Evolutionary conservation across 2,113 vertebrate genomes (phyloP).

Genomic region (Thymallus thymallus): DNA sequence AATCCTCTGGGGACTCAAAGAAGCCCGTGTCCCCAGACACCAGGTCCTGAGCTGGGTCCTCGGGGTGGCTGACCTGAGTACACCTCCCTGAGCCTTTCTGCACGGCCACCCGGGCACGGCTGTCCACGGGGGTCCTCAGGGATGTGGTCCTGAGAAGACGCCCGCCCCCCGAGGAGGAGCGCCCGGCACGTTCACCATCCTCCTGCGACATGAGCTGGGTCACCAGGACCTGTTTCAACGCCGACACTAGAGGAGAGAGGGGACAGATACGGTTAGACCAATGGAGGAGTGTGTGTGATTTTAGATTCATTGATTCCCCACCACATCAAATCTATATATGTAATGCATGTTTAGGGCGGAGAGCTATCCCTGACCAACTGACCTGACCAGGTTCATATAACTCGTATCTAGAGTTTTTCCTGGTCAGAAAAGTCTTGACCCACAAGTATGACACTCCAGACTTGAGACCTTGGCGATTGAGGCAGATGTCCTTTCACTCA

Average conservation of each 20-base stretch:
- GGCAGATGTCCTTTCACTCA: constrained; percentile 40
- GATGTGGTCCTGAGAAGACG: constrained; percentile 77
- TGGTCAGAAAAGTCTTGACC: no score
- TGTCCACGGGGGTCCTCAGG: constrained; percentile 69
- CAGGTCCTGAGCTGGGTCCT: constrained; percentile 62
- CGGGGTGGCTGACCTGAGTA: constrained; percentile 33
- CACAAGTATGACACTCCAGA: no score
- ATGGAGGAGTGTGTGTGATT: no score
- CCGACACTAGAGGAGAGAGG: constrained; percentile 63
- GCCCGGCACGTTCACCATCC: constrained; percentile 59
- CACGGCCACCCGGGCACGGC: constrained; percentile 45
- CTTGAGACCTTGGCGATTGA: not conserved
- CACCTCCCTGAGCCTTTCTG: constrained; percentile 62
- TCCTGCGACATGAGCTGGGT: constrained; percentile 78
- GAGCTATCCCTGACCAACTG: no score
- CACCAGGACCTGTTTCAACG: constrained; percentile 75
- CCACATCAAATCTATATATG: no score
- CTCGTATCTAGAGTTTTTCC: no score
- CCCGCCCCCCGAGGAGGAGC: constrained; percentile 51
- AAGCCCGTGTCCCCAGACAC: constrained; percentile 80
- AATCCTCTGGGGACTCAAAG: constrained; percentile 86
- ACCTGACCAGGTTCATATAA: no score
- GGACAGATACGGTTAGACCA: no score
- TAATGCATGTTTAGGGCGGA: no score
- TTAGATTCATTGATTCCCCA: no score